Percentiles rank a stretch among this genome's conserved stretches.
Conservation (phyloP, 1,140 invertebrate species). For the Lepidostoma basale region DNA sequence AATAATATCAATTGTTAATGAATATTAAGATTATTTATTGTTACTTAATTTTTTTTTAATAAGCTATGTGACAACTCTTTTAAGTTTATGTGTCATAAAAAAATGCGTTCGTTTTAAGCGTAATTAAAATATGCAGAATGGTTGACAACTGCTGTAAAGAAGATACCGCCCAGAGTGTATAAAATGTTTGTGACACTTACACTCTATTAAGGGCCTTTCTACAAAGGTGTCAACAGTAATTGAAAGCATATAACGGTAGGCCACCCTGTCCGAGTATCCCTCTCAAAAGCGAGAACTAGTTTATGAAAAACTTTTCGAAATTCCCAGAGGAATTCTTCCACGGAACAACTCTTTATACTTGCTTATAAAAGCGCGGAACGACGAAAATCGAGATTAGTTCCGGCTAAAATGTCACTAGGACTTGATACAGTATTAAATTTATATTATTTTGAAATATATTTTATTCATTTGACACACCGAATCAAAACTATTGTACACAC, state of each 20-base stretch:
- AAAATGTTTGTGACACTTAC: constrained; percentile 41
- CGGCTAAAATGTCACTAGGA: constrained; percentile 12
- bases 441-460: constrained; percentile 14
- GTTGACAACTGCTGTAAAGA: not conserved
- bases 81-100: too few relatives aligned
- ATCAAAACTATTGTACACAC: constrained; percentile 7
- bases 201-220: constrained; percentile 21
- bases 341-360: not conserved
- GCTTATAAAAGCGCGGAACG: not conserved
- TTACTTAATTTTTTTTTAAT: too few relatives aligned
- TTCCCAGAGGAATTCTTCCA: not conserved
- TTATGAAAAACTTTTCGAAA: constrained; percentile 8
- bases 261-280: constrained; percentile 20
- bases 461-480: not conserved
- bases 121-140: not conserved
- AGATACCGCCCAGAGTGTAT: constrained; percentile 34
- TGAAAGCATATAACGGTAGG: constrained; percentile 32
- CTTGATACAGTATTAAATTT: too few relatives aligned
- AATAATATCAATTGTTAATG: not conserved
- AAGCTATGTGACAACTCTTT: too few relatives aligned
- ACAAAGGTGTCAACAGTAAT: constrained; percentile 43
- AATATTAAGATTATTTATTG: not conserved
- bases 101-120: not conserved
- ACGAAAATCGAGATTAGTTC: not conserved
- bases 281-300: not conserved